Base-by-base conservation (phyloP, 2,888 invertebrate species). In the Melipona beecheii region DNA sequence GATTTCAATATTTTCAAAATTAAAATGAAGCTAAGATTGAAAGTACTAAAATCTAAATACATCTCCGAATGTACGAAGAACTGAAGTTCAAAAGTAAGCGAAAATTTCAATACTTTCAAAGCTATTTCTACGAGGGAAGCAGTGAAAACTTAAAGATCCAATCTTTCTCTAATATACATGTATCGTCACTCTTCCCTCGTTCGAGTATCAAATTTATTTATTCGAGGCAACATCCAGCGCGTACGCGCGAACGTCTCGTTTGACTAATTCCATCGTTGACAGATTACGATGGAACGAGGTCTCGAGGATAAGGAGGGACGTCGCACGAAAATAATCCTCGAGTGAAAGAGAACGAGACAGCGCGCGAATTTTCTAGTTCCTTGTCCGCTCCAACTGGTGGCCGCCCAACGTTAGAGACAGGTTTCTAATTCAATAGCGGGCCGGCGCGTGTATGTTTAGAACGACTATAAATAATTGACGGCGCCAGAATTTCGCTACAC, bases 381-480 rank as follows among this genome's bases (percentile, higher is more conserved):
- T 64, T 71, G 64, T 71, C 64, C 65, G 2, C 52, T 27, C 19
- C 11, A 31, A 11, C 9, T 21, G 11, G 4, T 19, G 21, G 19
- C 54, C 60, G 19, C 54, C 60, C 49, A 58, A 43, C 24, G 56
- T 58, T 77, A 81, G 71, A 78, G 78, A 78, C 65, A 64, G 80
- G 27, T 72, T 81, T 78, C 84, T 81, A 85, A 85, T 84, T 78
- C 85, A 81, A 85, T 70, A 75, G 68, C 68, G 71, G 66, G 50
- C 49, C 24, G 36, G 4, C 36, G 78, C 72, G 75, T 52, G 52
- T 86, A 84, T 86, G 85, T 86, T 84, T 86, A 84, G 84, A 81
- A 62, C 72, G 56, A 49, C 85, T 86, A 86, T 86, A 86, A 86
- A 86, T 86, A 86, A 86, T 86, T 74, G 84, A 75, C 78, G 85